Evolutionary conservation across 2,797 vertebrate genomes (phyloP).

Genomic region (Rousettus madagascariensis): DNA sequence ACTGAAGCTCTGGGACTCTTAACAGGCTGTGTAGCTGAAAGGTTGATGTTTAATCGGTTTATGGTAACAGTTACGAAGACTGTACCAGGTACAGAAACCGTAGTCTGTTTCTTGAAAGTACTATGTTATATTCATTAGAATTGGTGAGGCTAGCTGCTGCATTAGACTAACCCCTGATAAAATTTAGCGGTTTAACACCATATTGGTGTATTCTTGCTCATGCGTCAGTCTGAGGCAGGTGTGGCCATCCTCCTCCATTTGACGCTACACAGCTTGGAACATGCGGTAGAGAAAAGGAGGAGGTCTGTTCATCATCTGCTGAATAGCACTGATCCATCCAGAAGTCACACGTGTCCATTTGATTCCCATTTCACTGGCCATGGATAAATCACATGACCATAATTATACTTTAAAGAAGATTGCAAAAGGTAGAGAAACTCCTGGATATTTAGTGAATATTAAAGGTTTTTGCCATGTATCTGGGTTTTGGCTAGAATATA

Average conservation of each 20-base stretch:
- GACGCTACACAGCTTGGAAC: neutral
- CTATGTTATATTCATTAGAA: neutral
- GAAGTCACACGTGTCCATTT: neutral
- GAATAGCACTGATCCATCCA: neutral
- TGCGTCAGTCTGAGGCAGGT: neutral
- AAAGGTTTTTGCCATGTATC: neutral
- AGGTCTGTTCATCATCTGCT: fast-evolving
- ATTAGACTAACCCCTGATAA: neutral
- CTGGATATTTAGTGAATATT: neutral
- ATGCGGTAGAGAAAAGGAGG: neutral
- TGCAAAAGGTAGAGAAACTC: neutral
- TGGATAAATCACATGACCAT: neutral
- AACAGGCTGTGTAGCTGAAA: neutral
- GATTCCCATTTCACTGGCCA: neutral
- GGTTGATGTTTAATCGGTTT: neutral
- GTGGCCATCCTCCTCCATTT: neutral
- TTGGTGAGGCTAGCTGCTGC: neutral
- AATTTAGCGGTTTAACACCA: neutral
- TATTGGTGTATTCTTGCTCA: neutral
- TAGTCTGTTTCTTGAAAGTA: neutral
- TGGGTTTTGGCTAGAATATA: neutral
- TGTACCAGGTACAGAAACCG: neutral
- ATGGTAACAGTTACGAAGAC: neutral
- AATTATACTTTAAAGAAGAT: neutral
- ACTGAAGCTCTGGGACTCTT: neutral